A percentile compares a stretch with the other conserved stretches of the same genome.
Evolutionary conservation across 2,888 invertebrate species (phyloP).

Genomic region (Tinea trinotella): DNA sequence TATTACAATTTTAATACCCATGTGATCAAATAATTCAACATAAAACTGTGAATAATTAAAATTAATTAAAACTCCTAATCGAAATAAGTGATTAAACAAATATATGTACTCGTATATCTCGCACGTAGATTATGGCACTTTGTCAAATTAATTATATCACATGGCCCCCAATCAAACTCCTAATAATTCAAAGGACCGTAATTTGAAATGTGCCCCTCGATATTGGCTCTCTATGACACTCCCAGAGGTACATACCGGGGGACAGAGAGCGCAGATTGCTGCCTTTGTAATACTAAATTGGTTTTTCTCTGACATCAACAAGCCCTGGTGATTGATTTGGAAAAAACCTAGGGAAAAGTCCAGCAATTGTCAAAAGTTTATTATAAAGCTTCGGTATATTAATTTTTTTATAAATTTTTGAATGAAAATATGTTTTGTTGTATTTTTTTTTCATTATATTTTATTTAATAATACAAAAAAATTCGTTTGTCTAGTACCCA

Average conservation of each 20-base stretch:
- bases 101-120: too few relatives aligned
- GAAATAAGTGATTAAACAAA: not conserved
- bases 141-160: slow-evolving; percentile 22
- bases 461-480: too few relatives aligned
- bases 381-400: too few relatives aligned
- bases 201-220: slow-evolving; percentile 12
- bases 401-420: too few relatives aligned
- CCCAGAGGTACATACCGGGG: slow-evolving; percentile 6
- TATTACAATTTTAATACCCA: too few relatives aligned
- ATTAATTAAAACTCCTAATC: not conserved
- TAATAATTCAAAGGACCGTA: slow-evolving; percentile 28
- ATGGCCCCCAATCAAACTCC: slow-evolving; percentile 51
- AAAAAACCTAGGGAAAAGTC: slow-evolving; percentile 7
- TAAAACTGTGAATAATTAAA: too few relatives aligned
- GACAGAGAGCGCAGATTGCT: slow-evolving; percentile 22
- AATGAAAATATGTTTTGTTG: too few relatives aligned
- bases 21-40: too few relatives aligned
- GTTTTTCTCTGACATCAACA: slow-evolving; percentile 39
- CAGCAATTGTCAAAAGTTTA: slow-evolving; percentile 12
- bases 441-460: too few relatives aligned
- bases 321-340: slow-evolving; percentile 15
- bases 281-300: slow-evolving; percentile 52
- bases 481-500: too few relatives aligned
- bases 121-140: not conserved
- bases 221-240: not conserved